A percentile compares a stretch with the other conserved stretches of the same genome.
These are phyloP conservation scores for Drosophila birchii DNA, from an alignment of 2,888 invertebrate genomes.

Conservation along the genomic window DNA sequence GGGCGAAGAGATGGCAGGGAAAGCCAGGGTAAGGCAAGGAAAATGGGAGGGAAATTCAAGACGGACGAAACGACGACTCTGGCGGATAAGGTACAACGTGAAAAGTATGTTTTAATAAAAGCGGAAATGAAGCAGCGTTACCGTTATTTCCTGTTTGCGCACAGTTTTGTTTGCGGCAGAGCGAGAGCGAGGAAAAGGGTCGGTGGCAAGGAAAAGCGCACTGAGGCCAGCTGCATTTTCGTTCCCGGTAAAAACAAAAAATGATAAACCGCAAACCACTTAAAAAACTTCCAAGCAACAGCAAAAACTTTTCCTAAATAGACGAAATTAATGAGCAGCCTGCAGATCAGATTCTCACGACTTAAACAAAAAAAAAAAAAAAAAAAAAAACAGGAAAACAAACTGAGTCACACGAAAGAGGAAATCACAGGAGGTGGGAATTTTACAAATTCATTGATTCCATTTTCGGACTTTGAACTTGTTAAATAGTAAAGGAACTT, in stretches of 20 bases:
- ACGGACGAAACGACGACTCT: conserved; percentile 35
- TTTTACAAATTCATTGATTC: conserved; percentile 24
- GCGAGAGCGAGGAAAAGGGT: conserved; percentile 1
- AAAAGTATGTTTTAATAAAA: conserved; percentile 80
- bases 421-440: not conserved
- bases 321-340: conserved; percentile 73
- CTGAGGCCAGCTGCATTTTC: conserved; percentile 58
- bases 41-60: not conserved
- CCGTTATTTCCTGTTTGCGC: conserved; percentile 79
- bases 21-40: not conserved
- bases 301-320: conserved; percentile 66
- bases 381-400: not conserved
- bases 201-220: conserved; percentile 21
- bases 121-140: conserved; percentile 80
- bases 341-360: conserved; percentile 24
- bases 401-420: conserved; percentile 1
- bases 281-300: conserved; percentile 62
- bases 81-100: conserved; percentile 75
- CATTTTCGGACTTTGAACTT: not conserved
- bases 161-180: conserved; percentile 68
- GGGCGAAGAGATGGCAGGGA: not conserved
- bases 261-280: conserved; percentile 75
- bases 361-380: not conserved
- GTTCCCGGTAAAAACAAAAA: conserved; percentile 51
- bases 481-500: conserved; percentile 6